Base-by-base conservation (phyloP, 2,113 vertebrate genomes). In the Lepus americanus region DNA sequence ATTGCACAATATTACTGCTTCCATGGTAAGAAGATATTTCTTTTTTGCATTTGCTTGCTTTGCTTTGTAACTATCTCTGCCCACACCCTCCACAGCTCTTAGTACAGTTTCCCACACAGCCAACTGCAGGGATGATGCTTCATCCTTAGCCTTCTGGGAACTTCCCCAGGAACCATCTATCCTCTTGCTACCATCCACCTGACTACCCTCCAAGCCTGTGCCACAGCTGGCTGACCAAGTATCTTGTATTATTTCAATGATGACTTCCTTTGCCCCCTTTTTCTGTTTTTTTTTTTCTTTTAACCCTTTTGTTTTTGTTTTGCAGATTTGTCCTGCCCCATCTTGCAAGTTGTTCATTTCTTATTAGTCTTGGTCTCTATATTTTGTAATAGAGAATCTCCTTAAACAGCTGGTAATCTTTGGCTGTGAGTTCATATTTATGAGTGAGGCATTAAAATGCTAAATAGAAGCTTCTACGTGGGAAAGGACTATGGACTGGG, bases 331-430 rank as follows among this genome's bases (percentile, higher is more conserved):
- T 92, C 76, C 53, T 74, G 23, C 16, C 89, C 51, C 20, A 72
- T 77, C 49, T 53, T 49, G 25, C 19, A 77, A 72, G 22, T 88
- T 80, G 49, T 33, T 84, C 33, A 69, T 6, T 82, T 93, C 90
- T 89, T 89, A 53, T 49, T 66, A 31, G 6, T 94, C 67, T 92
- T 89, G 66, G 13, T 67, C 69, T 93, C 69, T 94, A 4, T n/a
- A 19, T 87, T 89, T 94, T 70, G 12, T 64, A 64, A 87, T 25
- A 49, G 27, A 89, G 22, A 27, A 93, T 87, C 74, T 73, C 36
- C 29, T 61, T 29, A 78, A 93, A 59, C 67, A 88, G 27, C 59
- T 78, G 17, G 79, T 72, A 39, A 69, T 84, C 36, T 64, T 49
- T 79, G 77, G 36, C 17, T 91, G 9, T 76, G 36, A 87, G 53